Conservation (phyloP, 1,140 invertebrate genomes). For the Caenorhabditis brenneri region DNA sequence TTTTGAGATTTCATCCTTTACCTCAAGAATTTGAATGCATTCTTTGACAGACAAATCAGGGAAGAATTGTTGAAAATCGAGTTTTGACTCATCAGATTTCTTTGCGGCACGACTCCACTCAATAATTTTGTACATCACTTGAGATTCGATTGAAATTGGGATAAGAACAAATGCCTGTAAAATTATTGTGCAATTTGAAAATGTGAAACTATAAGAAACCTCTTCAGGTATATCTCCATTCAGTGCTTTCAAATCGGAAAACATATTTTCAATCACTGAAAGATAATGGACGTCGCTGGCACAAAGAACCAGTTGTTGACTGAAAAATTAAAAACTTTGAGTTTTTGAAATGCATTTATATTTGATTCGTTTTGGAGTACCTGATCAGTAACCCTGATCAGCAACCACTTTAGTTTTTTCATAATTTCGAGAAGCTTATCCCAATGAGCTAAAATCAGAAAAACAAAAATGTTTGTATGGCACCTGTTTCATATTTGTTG, state of each 20-base stretch:
- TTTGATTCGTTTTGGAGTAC: too few species aligned
- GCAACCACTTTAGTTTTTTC: too few species aligned
- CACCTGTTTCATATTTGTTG: too few species aligned
- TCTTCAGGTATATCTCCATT: not conserved
- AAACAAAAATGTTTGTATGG: too few species aligned
- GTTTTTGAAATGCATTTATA: too few species aligned
- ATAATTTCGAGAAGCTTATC: too few species aligned
- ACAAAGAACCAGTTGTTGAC: not conserved
- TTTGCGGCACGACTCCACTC: slow-evolving; percentile 20
- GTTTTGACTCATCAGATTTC: not conserved
- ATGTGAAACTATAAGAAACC: not conserved
- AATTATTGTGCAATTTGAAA: not conserved
- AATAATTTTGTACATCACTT: not conserved
- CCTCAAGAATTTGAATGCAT: slow-evolving; percentile 4
- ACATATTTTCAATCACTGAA: not conserved
- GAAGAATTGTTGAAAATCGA: not conserved
- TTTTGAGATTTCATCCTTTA: not conserved
- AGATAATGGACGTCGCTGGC: slow-evolving; percentile 18
- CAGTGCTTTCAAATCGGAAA: not conserved
- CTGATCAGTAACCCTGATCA: too few species aligned
- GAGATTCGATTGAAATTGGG: not conserved
- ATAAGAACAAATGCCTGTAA: not conserved
- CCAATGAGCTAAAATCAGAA: too few species aligned
- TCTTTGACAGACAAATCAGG: not conserved
- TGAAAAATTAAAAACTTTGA: not conserved